Evolutionary conservation across 2,888 invertebrate genomes (phyloP).

Genomic region (Cordilura impudica): DNA sequence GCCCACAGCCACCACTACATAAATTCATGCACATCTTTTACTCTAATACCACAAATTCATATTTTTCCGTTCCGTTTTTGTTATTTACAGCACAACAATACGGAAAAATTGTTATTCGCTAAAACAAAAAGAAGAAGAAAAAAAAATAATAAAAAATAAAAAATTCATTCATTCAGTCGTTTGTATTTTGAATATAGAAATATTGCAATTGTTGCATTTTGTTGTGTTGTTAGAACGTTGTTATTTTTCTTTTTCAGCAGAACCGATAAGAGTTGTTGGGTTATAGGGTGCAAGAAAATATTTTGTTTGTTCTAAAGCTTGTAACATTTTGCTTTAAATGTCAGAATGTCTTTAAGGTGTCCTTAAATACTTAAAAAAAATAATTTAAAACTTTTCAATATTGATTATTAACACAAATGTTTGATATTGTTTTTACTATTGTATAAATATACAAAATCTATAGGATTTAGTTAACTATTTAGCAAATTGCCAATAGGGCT

Average conservation of each 20-base stretch:
- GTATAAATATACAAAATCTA: no score
- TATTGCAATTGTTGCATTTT: slow-evolving; percentile 26
- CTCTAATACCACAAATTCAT: slow-evolving; percentile 50
- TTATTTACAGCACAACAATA: slow-evolving; percentile 1
- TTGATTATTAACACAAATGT: no score
- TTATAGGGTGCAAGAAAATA: no score
- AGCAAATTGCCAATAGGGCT: no score
- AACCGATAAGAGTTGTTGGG: neutral
- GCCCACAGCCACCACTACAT: neutral
- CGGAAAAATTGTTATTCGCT: neutral
- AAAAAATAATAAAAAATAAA: slow-evolving; percentile 15
- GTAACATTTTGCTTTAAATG: no score
- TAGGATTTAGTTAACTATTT: no score
- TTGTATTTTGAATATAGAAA: slow-evolving; percentile 37
- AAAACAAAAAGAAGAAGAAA: neutral
- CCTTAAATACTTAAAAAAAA: no score
- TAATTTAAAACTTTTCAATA: no score
- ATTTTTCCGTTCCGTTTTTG: slow-evolving; percentile 13
- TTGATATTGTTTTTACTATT: no score
- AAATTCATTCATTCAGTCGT: slow-evolving; percentile 44
- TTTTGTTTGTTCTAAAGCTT: no score
- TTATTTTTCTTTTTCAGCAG: neutral
- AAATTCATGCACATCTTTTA: slow-evolving; percentile 33
- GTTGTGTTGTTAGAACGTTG: slow-evolving; percentile 1
- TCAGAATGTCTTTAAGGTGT: no score